A percentile compares a stretch with the other conserved stretches of the same genome.
phyloP scores from a whole-genome alignment of 2,797 vertebrate species.

The Micrastur ruficollis region DNA sequence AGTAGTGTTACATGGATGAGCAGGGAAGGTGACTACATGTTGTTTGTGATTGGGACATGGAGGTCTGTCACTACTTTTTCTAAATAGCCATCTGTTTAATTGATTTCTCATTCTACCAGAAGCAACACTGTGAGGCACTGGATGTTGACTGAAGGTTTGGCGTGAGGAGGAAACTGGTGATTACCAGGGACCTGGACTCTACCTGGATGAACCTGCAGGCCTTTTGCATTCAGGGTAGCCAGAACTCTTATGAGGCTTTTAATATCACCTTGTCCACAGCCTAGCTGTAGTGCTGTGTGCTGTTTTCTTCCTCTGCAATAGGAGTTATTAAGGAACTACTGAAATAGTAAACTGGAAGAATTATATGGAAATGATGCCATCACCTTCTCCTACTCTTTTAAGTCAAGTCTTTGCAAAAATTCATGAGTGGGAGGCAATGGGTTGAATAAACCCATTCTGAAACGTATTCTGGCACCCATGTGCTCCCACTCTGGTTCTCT shows the following conservation, averaged over 20 bases:
- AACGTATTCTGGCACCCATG: background rate
- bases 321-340: background rate
- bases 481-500: background rate
- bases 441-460: background rate
- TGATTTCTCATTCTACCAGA: background rate
- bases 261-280: background rate
- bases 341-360: slow-evolving; percentile 35
- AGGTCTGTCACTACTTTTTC: background rate
- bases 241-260: background rate
- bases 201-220: background rate
- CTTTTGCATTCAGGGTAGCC: background rate
- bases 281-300: background rate
- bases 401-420: slow-evolving; percentile 24
- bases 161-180: background rate
- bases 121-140: background rate
- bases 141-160: background rate
- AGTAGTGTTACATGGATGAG: background rate
- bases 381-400: slow-evolving; percentile 36
- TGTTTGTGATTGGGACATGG: background rate
- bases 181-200: background rate
- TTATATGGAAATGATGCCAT: slow-evolving; percentile 36
- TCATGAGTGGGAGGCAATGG: slow-evolving; percentile 18
- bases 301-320: background rate
- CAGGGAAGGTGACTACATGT: background rate
- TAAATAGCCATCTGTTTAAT: background rate